phyloP scores from a whole-genome alignment of 1,140 invertebrate genomes.

The Bombus terrestris region DNA sequence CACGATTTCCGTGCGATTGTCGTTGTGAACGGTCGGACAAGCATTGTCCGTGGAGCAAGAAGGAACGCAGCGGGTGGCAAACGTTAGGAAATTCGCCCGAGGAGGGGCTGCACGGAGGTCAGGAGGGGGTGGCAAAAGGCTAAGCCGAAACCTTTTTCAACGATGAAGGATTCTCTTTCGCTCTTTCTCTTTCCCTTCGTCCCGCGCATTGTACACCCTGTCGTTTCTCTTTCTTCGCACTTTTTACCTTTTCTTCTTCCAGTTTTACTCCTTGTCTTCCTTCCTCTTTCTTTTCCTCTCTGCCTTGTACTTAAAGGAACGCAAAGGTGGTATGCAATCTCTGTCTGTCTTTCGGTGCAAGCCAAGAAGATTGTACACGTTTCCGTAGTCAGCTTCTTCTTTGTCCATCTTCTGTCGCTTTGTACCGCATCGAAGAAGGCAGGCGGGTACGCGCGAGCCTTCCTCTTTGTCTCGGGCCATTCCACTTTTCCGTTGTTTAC shows the following conservation, averaged over 20 bases:
- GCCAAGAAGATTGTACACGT: background rate
- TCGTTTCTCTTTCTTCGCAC: conserved; percentile 17
- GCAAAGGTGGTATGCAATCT: background rate
- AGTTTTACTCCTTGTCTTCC: background rate
- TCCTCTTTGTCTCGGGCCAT: conserved; percentile 13
- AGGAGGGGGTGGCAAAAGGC: conserved; percentile 56
- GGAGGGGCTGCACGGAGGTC: conserved; percentile 39
- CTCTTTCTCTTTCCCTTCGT: conserved; percentile 1
- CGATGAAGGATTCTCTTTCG: conserved; percentile 28
- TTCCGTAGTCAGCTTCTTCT: conserved; percentile 7
- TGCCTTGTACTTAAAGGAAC: background rate
- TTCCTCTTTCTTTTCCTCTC: background rate
- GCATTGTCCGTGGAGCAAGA: conserved; percentile 70
- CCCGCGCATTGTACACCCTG: too few species aligned
- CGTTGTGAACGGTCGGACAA: conserved; percentile 68
- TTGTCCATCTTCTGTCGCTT: conserved; percentile 12
- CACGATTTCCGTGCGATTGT: conserved; percentile 76
- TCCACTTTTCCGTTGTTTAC: conserved; percentile 38
- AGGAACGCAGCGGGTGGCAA: conserved; percentile 71
- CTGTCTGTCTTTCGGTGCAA: conserved; percentile 15
- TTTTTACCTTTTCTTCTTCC: background rate
- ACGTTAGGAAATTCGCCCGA: conserved; percentile 69
- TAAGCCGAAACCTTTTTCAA: conserved; percentile 66
- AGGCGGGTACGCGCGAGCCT: background rate
- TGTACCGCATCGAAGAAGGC: background rate